A percentile compares a stretch with the other conserved stretches of the same genome.
Evolutionary conservation across 2,113 vertebrate genomes (phyloP).

Genomic region (Scomber scombrus): DNA sequence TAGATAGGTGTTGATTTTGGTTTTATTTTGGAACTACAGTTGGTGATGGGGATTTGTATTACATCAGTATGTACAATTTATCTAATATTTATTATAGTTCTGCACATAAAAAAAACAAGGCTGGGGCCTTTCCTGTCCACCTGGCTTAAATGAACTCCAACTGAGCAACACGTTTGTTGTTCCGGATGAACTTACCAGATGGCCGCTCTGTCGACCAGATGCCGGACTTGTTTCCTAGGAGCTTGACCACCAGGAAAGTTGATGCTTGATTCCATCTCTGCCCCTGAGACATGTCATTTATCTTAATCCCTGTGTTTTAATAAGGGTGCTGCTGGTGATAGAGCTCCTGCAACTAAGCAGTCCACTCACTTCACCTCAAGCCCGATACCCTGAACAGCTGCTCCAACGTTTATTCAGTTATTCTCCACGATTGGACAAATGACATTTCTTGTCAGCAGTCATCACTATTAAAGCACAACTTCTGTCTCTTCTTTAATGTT

Average conservation of each 20-base stretch:
- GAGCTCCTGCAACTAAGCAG: neutral
- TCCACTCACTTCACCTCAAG: neutral
- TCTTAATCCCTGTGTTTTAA: too few species aligned
- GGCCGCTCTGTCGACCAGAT: neutral
- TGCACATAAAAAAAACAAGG: neutral
- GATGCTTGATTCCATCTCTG: neutral
- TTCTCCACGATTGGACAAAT: too few species aligned
- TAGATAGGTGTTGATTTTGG: too few species aligned
- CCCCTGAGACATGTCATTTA: too few species aligned
- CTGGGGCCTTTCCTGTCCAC: neutral
- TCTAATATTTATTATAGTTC: neutral
- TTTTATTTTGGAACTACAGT: too few species aligned
- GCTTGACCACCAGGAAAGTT: neutral
- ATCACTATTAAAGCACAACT: neutral
- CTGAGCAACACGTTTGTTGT: slow-evolving; percentile 7
- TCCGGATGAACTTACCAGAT: slow-evolving; percentile 6
- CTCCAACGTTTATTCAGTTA: neutral
- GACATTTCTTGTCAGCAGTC: neutral
- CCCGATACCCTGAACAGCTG: neutral
- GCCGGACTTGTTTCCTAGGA: neutral
- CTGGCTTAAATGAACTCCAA: neutral
- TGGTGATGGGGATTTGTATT: too few species aligned
- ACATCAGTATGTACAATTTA: too few species aligned
- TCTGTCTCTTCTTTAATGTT: neutral
- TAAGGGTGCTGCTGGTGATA: neutral